Evolutionary conservation across 1,140 invertebrate species (phyloP).

Genomic region (Drosophila sulfurigaster): DNA sequence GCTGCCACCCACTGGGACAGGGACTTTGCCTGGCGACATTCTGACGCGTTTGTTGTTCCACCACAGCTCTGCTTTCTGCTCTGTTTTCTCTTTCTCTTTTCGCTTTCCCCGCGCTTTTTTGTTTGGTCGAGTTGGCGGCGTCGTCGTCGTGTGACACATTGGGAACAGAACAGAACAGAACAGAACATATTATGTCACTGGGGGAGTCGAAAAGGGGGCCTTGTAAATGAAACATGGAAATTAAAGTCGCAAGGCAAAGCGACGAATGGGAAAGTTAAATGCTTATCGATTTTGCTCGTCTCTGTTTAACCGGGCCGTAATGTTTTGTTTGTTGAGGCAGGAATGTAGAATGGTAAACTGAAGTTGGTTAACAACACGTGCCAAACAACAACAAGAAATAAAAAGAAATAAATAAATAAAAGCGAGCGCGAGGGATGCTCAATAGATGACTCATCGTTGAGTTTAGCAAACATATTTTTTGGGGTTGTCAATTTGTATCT

Average conservation of each 20-base stretch:
- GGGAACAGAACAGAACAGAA: slow-evolving; percentile 39
- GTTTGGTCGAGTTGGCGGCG: slow-evolving; percentile 49
- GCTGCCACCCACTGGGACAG: slow-evolving; percentile 21
- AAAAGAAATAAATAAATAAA: too few relatives aligned
- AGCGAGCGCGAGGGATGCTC: slow-evolving; percentile 27
- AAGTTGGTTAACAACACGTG: slow-evolving; percentile 21
- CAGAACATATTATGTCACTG: slow-evolving; percentile 63
- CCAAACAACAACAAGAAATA: neutral
- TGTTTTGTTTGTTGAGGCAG: slow-evolving; percentile 68
- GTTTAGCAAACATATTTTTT: neutral
- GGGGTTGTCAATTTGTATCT: slow-evolving; percentile 32
- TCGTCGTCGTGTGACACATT: slow-evolving; percentile 61
- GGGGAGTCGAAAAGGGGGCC: neutral
- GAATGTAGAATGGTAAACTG: slow-evolving; percentile 29
- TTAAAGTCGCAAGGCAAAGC: slow-evolving; percentile 56
- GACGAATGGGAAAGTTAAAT: slow-evolving; percentile 49
- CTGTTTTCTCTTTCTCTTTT: neutral
- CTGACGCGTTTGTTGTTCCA: slow-evolving; percentile 36
- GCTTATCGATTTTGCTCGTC: slow-evolving; percentile 69
- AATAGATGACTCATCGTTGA: slow-evolving; percentile 29
- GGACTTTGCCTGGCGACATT: slow-evolving; percentile 34
- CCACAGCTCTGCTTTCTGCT: neutral
- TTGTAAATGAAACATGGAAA: slow-evolving; percentile 43
- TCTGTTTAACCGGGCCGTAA: slow-evolving; percentile 40
- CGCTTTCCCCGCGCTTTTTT: slow-evolving; percentile 18